Percentiles rank a stretch among this genome's conserved stretches.
These are phyloP conservation scores for Malurus alboscapulatus DNA, from an alignment of 2,113 vertebrate species.

Conservation along the genomic window DNA sequence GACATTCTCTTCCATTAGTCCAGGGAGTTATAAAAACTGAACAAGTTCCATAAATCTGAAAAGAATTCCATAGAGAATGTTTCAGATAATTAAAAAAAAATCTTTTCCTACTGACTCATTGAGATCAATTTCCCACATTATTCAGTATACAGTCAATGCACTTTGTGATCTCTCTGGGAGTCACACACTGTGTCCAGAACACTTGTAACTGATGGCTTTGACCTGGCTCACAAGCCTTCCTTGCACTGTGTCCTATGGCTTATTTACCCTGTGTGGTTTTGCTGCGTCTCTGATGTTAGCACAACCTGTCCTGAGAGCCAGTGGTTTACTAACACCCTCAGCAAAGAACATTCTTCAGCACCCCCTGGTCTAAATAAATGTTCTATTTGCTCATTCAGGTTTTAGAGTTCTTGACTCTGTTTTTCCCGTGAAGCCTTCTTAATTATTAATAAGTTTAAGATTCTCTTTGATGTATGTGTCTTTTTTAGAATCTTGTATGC, in stretches of 20 bases:
- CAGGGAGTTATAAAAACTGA: not conserved
- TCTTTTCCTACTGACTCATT: not conserved
- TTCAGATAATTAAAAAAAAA: not conserved
- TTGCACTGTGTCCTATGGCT: not conserved
- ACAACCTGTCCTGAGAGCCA: not conserved
- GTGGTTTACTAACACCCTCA: not conserved
- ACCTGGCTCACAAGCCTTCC: not conserved
- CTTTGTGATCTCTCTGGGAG: not conserved
- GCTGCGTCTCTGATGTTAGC: not conserved
- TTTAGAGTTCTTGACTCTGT: not conserved
- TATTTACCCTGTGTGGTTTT: not conserved
- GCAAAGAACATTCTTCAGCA: not conserved
- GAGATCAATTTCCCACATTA: not conserved
- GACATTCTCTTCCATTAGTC: not conserved
- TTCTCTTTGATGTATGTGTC: not conserved
- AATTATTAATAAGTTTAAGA: not conserved
- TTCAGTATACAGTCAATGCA: not conserved
- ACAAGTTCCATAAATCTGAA: not conserved
- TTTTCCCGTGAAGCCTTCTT: not conserved
- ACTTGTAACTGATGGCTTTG: not conserved
- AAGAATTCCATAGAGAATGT: not conserved
- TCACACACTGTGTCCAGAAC: not conserved
- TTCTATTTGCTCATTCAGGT: not conserved
- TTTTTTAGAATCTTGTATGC: not conserved
- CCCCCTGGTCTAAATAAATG: not conserved